Percentiles rank a stretch among this genome's conserved stretches.
Conservation (phyloP, 2,888 invertebrate species). For the Clusia tigrina region DNA sequence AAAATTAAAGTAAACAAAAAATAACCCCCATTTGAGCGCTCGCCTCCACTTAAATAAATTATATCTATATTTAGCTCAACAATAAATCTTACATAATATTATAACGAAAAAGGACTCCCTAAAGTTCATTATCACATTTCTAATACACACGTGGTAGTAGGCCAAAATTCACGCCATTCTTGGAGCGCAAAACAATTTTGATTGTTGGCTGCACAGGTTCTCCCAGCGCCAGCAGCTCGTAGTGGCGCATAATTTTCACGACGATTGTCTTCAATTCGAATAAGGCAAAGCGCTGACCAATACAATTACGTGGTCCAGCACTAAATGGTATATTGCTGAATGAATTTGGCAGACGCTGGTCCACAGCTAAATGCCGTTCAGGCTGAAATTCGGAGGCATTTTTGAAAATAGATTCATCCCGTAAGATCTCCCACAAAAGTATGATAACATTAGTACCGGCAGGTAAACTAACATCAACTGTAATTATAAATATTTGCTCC, state of each 20-base stretch:
- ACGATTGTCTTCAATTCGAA: conserved; percentile 55
- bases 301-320: conserved; percentile 67
- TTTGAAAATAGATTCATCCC: conserved; percentile 48
- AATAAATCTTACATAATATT: no score
- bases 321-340: conserved; percentile 59
- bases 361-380: conserved; percentile 64
- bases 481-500: conserved; percentile 18
- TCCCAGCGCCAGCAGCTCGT: conserved; percentile 53
- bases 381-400: conserved; percentile 55
- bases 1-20: no score
- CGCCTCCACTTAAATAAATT: no score
- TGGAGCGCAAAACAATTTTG: conserved; percentile 56
- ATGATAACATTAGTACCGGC: conserved; percentile 54
- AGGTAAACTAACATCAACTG: conserved; percentile 44
- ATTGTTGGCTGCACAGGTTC: conserved; percentile 52
- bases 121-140: no score
- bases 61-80: no score
- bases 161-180: conserved; percentile 56
- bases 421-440: conserved; percentile 52
- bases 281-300: conserved; percentile 59
- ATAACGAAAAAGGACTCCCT: no score
- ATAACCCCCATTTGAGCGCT: no score
- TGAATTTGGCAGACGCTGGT: conserved; percentile 19
- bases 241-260: conserved; percentile 51
- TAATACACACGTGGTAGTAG: conserved; percentile 43